Evolutionary conservation across 2,797 vertebrate species (phyloP).

Genomic region (Dendrocincla tyrannina): DNA sequence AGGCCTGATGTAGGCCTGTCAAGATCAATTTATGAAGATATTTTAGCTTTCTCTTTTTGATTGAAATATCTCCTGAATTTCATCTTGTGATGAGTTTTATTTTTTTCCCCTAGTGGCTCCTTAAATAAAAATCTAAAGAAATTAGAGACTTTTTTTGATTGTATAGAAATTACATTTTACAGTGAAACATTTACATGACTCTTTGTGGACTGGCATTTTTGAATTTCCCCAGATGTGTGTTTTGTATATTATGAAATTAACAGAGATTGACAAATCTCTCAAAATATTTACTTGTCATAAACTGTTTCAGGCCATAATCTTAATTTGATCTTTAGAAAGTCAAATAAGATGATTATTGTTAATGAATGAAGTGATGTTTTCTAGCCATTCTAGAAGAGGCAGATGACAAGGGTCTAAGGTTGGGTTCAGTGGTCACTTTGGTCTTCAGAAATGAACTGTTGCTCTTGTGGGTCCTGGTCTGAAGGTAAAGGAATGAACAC

Average conservation of each 20-base stretch:
- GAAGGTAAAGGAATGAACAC: not conserved
- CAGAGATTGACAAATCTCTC: not conserved
- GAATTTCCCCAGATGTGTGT: not conserved
- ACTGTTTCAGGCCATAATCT: not conserved
- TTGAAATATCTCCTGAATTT: not conserved
- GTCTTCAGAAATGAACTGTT: not conserved
- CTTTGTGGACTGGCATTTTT: not conserved
- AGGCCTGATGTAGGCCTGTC: not conserved
- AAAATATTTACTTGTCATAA: not conserved
- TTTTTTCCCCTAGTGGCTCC: not conserved
- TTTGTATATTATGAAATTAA: not conserved
- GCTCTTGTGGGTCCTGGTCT: not conserved
- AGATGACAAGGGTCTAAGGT: not conserved
- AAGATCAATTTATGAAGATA: not conserved
- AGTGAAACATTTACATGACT: not conserved
- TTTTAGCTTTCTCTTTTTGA: not conserved
- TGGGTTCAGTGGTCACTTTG: not conserved
- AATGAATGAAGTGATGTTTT: not conserved
- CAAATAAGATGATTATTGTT: not conserved
- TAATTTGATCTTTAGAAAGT: not conserved
- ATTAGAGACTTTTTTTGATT: not conserved
- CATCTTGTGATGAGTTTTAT: not conserved
- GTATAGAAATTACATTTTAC: not conserved
- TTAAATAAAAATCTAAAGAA: not conserved
- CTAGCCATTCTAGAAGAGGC: not conserved